Evolutionary conservation across 2,113 vertebrate genomes (phyloP).

Genomic region (Lipotes vexillifer): DNA sequence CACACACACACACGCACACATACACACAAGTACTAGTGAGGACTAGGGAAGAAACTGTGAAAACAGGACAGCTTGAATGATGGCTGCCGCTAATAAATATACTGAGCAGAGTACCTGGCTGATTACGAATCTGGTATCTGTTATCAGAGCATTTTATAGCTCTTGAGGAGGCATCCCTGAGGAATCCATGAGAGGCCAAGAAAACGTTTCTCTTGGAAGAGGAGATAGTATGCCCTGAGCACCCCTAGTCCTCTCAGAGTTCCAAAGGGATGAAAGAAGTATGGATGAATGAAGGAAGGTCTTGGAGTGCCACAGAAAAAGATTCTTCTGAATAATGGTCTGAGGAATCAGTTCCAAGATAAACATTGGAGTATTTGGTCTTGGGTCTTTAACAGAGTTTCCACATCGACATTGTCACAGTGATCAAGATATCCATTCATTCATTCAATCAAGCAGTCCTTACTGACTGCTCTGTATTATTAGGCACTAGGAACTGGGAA

Average conservation of each 20-base stretch:
- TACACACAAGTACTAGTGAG: neutral
- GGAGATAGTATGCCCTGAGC: neutral
- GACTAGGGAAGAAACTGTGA: neutral
- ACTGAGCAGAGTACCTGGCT: neutral
- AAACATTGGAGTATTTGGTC: neutral
- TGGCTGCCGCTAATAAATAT: neutral
- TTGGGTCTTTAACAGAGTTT: neutral
- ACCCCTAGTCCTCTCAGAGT: neutral
- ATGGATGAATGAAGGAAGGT: neutral
- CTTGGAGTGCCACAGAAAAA: neutral
- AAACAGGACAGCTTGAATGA: neutral
- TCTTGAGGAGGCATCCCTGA: neutral
- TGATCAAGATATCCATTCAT: neutral
- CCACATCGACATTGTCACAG: neutral
- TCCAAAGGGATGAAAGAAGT: neutral
- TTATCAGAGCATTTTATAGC: neutral
- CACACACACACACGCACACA: neutral
- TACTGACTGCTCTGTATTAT: neutral
- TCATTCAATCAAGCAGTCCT: neutral
- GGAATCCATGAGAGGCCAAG: neutral
- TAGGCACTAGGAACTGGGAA: neutral
- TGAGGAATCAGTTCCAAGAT: neutral
- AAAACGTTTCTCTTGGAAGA: neutral
- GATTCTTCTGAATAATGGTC: neutral
- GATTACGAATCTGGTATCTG: neutral